Evolutionary conservation across 2,888 invertebrate species (phyloP), one percentile per base, ranked within the genome.

Genomic region (Drosophila engyochracea): DNA sequence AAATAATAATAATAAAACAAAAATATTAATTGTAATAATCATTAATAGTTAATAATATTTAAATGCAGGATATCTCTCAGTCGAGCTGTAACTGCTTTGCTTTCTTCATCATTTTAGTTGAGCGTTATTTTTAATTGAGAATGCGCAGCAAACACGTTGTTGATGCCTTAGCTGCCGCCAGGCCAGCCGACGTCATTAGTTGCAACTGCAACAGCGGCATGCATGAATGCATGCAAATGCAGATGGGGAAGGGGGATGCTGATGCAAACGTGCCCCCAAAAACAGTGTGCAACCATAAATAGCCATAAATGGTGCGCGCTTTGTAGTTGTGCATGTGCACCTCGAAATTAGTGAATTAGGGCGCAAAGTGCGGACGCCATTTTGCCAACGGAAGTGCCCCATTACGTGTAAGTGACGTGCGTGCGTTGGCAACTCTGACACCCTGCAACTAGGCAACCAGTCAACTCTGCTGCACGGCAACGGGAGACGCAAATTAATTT

Each of bases 41-140:
- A 22, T 22, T 6, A 12, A 22, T 12, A 44, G n/a, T 12, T 35
- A 14, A 35, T 35, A 35, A 14, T 35, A 47, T 25, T 22, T 25
- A 47, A 16, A 9, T 47, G 16, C 16, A 16, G 47, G 47, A 9
- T 25, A 25, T 47, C 22, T 47, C 1, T 4, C 25, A 47, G 25
- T 25, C 25, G 16, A 25, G 22, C 14, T 28, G 0, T 19, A 39
- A 61, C 30, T 59, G 12, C 16, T 47, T 51, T 25, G 47, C 30
- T 59, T 7, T 25, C 31, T 51, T 30, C 49, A 44, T 25, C 22
- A 16, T 54, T 2, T 33, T 37, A 33, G 41, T 39, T 68, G 52
- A 35, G 67, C 74, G 73, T 62, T 85, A 77, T 79, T 85, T 85
- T 90, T 89, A 85, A 85, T 85, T 90, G 89, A 90, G 22, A 86